Evolutionary conservation across 2,113 vertebrate species (phyloP).

Genomic region (Pycnonotus jocosus): DNA sequence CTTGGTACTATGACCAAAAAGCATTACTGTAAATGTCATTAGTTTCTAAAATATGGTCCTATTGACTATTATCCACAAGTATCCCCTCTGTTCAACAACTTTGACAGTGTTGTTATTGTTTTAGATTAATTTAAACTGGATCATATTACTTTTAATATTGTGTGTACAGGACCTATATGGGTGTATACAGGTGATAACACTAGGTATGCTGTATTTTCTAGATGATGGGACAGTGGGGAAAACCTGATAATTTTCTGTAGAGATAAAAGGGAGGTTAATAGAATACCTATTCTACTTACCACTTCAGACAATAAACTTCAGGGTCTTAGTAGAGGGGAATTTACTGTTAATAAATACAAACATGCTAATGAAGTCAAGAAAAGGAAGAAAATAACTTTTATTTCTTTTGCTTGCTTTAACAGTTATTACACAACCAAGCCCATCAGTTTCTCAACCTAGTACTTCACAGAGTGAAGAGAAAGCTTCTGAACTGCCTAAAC

Average conservation of each 20-base stretch:
- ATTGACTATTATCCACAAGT: neutral
- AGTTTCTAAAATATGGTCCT: neutral
- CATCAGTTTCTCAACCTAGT: slow-evolving; percentile 81
- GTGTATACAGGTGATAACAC: neutral
- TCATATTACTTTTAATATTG: neutral
- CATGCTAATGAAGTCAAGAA: neutral
- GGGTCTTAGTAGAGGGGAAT: neutral
- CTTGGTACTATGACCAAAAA: neutral
- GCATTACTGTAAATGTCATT: neutral
- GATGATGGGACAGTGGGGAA: neutral
- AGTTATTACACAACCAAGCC: slow-evolving; percentile 92
- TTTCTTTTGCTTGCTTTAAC: slow-evolving; percentile 12
- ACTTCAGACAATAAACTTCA: neutral
- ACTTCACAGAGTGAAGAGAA: slow-evolving; percentile 81
- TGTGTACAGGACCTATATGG: neutral
- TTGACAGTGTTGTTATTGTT: neutral
- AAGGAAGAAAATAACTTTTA: neutral
- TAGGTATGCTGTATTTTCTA: neutral
- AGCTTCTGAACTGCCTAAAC: slow-evolving; percentile 82
- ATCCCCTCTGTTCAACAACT: neutral
- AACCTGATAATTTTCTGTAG: neutral
- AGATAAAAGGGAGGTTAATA: neutral
- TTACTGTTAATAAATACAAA: neutral
- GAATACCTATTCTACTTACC: neutral
- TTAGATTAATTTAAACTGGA: neutral